Percentiles rank a stretch among this genome's conserved stretches.
phyloP scores from a whole-genome alignment of 1,140 invertebrate genomes.

The Diploscapter pachys region DNA sequence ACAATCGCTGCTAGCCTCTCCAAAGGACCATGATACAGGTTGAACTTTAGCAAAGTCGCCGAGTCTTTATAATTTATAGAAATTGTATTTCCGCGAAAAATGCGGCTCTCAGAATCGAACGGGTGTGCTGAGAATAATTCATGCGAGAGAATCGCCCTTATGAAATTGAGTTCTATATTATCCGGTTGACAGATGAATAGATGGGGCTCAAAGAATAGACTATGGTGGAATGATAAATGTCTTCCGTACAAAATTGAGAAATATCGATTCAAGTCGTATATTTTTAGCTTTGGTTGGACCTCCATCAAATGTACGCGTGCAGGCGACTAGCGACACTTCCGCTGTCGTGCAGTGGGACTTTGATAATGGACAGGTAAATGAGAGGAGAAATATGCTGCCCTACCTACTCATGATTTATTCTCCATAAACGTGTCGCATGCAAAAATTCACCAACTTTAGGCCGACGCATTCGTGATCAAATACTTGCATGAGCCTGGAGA shows the following conservation, averaged over 20 bases:
- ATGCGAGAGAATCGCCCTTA: too few relatives aligned
- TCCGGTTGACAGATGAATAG: too few relatives aligned
- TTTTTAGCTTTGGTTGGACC: conserved; percentile 56
- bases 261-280: conserved; percentile 1
- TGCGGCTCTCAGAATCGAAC: too few relatives aligned
- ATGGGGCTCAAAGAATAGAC: too few relatives aligned
- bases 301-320: conserved; percentile 54
- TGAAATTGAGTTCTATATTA: too few relatives aligned
- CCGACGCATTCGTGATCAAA: conserved; percentile 57
- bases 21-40: too few relatives aligned
- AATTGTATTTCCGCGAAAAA: too few relatives aligned
- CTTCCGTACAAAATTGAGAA: not conserved
- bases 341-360: conserved; percentile 59
- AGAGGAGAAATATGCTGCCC: not conserved
- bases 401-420: not conserved
- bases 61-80: too few relatives aligned
- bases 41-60: too few relatives aligned
- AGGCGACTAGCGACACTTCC: conserved; percentile 51
- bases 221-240: too few relatives aligned
- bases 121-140: too few relatives aligned
- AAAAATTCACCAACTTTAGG: conserved; percentile 21
- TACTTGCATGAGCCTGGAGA: conserved; percentile 55
- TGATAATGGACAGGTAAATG: conserved; percentile 39
- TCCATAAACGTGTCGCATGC: conserved; percentile 23
- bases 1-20: too few relatives aligned